Conservation (phyloP, 2,113 vertebrate genomes). For the Bos indicus region DNA sequence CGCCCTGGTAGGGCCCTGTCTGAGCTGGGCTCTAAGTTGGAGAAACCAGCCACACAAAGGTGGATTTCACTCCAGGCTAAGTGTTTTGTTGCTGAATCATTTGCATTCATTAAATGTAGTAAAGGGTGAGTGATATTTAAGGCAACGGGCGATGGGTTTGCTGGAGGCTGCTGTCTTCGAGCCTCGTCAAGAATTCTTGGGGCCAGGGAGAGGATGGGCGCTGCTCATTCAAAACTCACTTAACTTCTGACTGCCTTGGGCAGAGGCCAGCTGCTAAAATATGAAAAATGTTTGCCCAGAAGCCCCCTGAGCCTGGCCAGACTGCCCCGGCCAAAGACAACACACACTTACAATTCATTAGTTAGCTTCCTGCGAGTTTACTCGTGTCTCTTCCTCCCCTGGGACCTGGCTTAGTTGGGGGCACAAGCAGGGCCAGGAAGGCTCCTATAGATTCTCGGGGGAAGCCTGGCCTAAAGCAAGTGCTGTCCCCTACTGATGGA, state of each 20-base stretch:
- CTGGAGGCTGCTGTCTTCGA: constrained; percentile 8
- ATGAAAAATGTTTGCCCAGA: constrained; percentile 69
- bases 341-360: constrained; percentile 54
- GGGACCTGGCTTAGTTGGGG: constrained; percentile 3
- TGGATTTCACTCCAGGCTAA: constrained; percentile 60
- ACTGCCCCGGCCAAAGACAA: constrained; percentile 54
- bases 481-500: neutral
- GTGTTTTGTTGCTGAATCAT: constrained; percentile 71
- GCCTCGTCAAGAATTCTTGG: constrained; percentile 67
- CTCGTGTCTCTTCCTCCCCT: constrained; percentile 40
- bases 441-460: neutral
- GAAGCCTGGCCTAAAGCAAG: neutral
- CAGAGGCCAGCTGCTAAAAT: constrained; percentile 74
- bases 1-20: neutral
- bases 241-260: constrained; percentile 73
- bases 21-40: neutral
- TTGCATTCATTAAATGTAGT: constrained; percentile 67
- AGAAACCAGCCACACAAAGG: constrained; percentile 38
- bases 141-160: neutral
- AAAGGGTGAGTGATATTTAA: constrained; percentile 49
- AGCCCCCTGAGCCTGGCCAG: constrained; percentile 56
- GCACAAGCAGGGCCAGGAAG: neutral
- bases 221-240: constrained; percentile 67
- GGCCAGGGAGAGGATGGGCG: constrained; percentile 13
- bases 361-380: neutral